A percentile compares a stretch with the other conserved stretches of the same genome.
phyloP scores from a whole-genome alignment of 2,797 vertebrate genomes.

The Peromyscus attwateri region DNA sequence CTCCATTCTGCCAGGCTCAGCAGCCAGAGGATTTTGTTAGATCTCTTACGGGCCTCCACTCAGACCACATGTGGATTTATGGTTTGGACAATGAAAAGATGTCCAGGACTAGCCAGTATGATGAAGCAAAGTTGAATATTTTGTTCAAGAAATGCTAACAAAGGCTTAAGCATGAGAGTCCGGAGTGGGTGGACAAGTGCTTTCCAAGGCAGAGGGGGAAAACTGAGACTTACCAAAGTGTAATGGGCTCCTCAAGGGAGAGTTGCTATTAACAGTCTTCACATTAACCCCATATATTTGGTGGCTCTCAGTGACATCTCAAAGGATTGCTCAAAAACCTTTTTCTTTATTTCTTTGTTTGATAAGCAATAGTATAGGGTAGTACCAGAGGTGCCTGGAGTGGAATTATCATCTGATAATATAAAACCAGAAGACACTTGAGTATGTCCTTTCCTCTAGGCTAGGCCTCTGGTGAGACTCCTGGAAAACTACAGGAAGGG shows the following conservation, averaged over 20 bases:
- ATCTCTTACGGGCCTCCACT: not conserved
- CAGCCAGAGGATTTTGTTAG: not conserved
- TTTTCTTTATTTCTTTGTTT: not conserved
- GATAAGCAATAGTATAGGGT: not conserved
- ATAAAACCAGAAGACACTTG: not conserved
- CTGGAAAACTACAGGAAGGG: not conserved
- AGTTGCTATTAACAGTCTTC: not conserved
- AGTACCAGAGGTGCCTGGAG: not conserved
- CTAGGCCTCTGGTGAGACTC: not conserved
- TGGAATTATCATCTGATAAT: not conserved
- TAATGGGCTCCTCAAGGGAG: not conserved
- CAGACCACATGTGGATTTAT: not conserved
- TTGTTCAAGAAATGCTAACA: not conserved
- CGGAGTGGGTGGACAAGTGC: not conserved
- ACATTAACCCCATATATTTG: not conserved
- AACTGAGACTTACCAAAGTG: not conserved
- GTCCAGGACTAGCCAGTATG: fast-evolving
- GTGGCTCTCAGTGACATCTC: not conserved
- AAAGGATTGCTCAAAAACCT: no score
- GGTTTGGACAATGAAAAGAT: not conserved
- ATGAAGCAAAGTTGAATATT: not conserved
- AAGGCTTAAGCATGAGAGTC: not conserved
- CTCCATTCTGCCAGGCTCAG: no score
- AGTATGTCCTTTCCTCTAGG: not conserved
- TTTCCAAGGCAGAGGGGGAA: not conserved